Evolutionary conservation across 2,113 vertebrate species (phyloP), one percentile per base, ranked within the genome.

Genomic region (Phrynosoma blainvillii): DNA sequence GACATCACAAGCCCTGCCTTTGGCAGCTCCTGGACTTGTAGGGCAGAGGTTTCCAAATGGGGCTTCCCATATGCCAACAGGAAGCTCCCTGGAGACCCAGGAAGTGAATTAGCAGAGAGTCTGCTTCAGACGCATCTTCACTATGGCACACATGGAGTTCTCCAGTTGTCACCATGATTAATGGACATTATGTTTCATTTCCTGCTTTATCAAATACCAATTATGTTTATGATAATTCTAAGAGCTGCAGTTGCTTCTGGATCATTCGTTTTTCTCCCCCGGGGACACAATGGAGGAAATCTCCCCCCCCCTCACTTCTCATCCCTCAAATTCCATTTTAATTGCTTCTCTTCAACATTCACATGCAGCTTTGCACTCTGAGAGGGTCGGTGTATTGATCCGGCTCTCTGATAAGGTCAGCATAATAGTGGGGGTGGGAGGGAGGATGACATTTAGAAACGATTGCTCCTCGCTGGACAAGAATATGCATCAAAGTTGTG

Each of bases 381-480:
- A 87, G 91, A 88, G 94, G 93, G 93, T 96, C 87, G 94, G 84
- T 0, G 76, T 97, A 97, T 97, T 65, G 97, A 97, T 97, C 95
- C 92, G 92, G 86, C 77, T 84, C 96, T 94, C 95, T 97, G 96
- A 97, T 97, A 97, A 97, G 97, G 97, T 97, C 97, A 97, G 93
- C 52, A 86, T 92, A 95, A 95, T 96, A 73, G 71, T 20, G 54
- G 71, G 96, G 94, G 95, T 27, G 42, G 73, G 42, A 96, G 95
- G 95, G 71, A 88, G 92, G 95, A 92, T 97, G 97, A 96, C 95
- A 96, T 96, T 96, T 95, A 1, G 81, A 54, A 86, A 90, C 90
- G 87, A 91, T 93, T 94, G 95, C 80, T 93, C 93, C 93, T 93
- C 93, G 96, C 91, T 79, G 89, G 92, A 92, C 81, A 88, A 77